Evolutionary conservation across 1,140 invertebrate species (phyloP).

Genomic region (Solen grandis): DNA sequence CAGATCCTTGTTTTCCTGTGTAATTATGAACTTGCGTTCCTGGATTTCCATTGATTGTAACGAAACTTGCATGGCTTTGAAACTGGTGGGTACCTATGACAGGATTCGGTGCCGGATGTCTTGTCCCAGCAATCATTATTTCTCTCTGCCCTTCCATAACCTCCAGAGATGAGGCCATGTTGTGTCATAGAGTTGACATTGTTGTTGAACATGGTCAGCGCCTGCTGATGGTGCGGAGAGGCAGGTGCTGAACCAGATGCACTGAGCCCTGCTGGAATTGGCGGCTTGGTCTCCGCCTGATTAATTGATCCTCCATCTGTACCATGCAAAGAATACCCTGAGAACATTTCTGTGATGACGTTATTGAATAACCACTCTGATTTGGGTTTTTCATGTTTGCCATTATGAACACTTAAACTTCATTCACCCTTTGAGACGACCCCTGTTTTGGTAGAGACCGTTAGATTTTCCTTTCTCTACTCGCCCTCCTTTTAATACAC

Average conservation of each 20-base stretch:
- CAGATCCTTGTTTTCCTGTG: slow-evolving; percentile 67
- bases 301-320: slow-evolving; percentile 82
- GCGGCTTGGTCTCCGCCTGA: slow-evolving; percentile 54
- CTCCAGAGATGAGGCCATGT: slow-evolving; percentile 15
- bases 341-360: slow-evolving; percentile 56
- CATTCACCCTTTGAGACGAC: slow-evolving; percentile 43
- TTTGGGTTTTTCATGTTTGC: slow-evolving; percentile 62
- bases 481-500: too few relatives aligned
- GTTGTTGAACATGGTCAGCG: slow-evolving; percentile 40
- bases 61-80: slow-evolving; percentile 37
- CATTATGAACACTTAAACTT: slow-evolving; percentile 33
- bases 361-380: slow-evolving; percentile 54
- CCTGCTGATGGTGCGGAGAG: slow-evolving; percentile 17
- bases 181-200: slow-evolving; percentile 38
- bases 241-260: not conserved
- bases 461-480: too few relatives aligned
- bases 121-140: slow-evolving; percentile 49
- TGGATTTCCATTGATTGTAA: slow-evolving; percentile 56
- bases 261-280: slow-evolving; percentile 48
- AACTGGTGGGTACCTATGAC: slow-evolving; percentile 40
- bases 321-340: slow-evolving; percentile 66
- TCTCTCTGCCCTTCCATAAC: slow-evolving; percentile 28
- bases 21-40: slow-evolving; percentile 38
- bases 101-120: slow-evolving; percentile 58
- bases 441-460: too few relatives aligned